These are phyloP conservation scores for Aegotheles bennettii DNA, from an alignment of 2,113 vertebrate genomes.

Conservation along the genomic window DNA sequence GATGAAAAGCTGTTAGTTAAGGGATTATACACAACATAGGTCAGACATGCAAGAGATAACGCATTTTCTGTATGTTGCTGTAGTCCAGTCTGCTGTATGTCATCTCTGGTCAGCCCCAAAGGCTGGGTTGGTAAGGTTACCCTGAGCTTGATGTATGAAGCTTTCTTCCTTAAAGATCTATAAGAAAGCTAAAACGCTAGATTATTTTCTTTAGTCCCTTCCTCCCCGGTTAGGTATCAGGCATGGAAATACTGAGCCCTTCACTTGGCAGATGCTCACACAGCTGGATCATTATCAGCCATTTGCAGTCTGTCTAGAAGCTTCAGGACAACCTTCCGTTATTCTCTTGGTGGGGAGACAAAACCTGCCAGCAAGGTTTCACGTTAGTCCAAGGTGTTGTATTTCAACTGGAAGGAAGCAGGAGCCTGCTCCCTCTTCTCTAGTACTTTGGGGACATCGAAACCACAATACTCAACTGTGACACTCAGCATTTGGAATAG, in stretches of 20 bases:
- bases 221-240: background rate
- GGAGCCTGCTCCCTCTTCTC: background rate
- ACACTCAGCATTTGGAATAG: rapidly evolving
- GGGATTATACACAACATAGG: background rate
- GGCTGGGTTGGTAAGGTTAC: background rate
- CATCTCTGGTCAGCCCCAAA: background rate
- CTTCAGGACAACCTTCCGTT: background rate
- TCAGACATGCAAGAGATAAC: background rate
- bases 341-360: background rate
- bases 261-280: background rate
- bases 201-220: background rate
- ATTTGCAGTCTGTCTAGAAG: background rate
- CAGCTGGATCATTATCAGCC: background rate
- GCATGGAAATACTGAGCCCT: background rate
- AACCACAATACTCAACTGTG: background rate
- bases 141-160: background rate
- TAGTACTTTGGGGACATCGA: background rate
- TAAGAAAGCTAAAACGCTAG: background rate
- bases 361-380: background rate
- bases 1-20: background rate
- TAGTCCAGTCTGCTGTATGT: background rate
- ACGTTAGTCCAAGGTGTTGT: background rate
- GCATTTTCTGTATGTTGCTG: background rate
- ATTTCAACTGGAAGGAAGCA: background rate
- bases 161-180: background rate